These are phyloP conservation scores for Ariopsis seemanni DNA, from an alignment of 2,113 vertebrate genomes.

Conservation along the genomic window DNA sequence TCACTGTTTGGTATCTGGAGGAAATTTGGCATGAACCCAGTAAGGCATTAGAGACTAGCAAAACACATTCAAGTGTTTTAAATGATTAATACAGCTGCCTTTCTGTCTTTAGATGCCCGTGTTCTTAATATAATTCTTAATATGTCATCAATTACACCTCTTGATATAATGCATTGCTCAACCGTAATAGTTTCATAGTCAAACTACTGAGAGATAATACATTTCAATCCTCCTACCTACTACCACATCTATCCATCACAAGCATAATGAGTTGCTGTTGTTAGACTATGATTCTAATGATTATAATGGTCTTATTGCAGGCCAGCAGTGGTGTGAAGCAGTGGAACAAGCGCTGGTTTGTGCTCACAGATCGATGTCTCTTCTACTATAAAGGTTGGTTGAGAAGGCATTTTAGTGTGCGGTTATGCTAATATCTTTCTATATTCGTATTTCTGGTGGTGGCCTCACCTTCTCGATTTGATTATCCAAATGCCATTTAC, in stretches of 20 bases:
- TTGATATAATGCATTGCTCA: neutral
- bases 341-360: conserved; percentile 97
- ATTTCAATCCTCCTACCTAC: neutral
- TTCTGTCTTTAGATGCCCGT: neutral
- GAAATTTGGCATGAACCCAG: neutral
- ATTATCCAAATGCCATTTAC: conserved; percentile 18
- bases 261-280: neutral
- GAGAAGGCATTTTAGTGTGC: neutral
- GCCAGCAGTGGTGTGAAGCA: conserved; percentile 94
- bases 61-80: neutral
- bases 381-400: conserved; percentile 95
- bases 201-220: neutral
- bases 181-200: neutral
- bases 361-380: conserved; percentile 90
- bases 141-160: neutral
- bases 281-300: neutral
- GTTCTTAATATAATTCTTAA: neutral
- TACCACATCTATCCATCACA: neutral
- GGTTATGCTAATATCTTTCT: conserved; percentile 3
- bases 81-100: neutral
- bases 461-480: conserved; percentile 21
- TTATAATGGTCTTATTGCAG: conserved; percentile 60
- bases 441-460: neutral
- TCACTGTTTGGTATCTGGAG: neutral
- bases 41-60: neutral